Evolutionary conservation across 2,797 vertebrate species (phyloP).

Genomic region (Oreonectes daqikongensis): DNA sequence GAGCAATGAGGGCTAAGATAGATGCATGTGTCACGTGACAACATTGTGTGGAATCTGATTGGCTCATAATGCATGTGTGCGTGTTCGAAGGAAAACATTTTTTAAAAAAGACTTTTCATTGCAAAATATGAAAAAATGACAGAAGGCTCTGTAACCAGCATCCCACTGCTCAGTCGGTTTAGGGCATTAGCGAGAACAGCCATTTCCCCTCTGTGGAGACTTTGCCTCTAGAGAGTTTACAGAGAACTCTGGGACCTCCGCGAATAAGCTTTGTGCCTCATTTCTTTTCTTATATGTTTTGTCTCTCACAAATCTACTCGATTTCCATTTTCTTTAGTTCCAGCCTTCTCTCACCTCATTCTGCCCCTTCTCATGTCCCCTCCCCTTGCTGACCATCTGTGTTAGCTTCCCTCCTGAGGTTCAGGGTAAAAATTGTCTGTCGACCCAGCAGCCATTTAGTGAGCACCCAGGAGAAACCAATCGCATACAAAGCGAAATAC

Average conservation of each 20-base stretch:
- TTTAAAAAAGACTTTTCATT: neutral
- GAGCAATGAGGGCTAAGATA: constrained; percentile 15
- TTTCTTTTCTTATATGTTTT: constrained; percentile 20
- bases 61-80: constrained; percentile 8
- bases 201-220: constrained; percentile 29
- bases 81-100: neutral
- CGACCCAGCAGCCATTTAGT: constrained; percentile 65
- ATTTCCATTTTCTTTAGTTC: constrained; percentile 13
- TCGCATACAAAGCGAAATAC: constrained; percentile 31
- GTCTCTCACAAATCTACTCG: constrained; percentile 14
- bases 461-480: constrained; percentile 40
- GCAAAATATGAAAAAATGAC: constrained; percentile 2
- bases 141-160: constrained; percentile 5
- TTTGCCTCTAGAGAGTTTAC: constrained; percentile 30
- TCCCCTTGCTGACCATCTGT: constrained; percentile 70
- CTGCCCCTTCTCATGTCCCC: constrained; percentile 32
- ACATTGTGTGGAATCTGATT: constrained; percentile 16
- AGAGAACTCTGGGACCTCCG: neutral
- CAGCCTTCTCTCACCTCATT: constrained; percentile 50
- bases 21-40: constrained; percentile 34
- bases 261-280: constrained; percentile 1
- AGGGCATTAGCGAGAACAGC: constrained; percentile 33
- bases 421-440: constrained; percentile 71
- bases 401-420: constrained; percentile 69
- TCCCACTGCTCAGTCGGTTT: constrained; percentile 12